Conservation (phyloP, 2,888 invertebrate species). For the Furcula furcula region DNA sequence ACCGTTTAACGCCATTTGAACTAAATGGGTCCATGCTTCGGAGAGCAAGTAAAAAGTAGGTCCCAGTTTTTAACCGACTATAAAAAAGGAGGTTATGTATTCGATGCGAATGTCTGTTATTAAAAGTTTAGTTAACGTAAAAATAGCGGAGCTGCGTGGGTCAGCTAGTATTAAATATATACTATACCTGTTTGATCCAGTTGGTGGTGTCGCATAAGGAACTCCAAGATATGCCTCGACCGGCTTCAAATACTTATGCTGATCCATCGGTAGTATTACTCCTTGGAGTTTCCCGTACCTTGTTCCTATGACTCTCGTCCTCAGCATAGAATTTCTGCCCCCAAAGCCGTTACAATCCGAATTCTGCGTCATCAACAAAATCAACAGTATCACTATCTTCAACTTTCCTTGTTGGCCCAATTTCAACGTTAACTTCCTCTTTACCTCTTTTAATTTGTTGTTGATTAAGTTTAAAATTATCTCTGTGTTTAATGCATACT, state of each 20-base stretch:
- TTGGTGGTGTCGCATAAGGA: constrained; percentile 93
- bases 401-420: constrained; percentile 44
- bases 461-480: constrained; percentile 27
- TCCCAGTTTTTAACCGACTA: no score
- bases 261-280: constrained; percentile 89
- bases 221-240: constrained; percentile 92
- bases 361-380: constrained; percentile 55
- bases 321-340: constrained; percentile 85
- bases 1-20: no score
- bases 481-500: constrained; percentile 48
- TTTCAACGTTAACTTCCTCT: constrained; percentile 33
- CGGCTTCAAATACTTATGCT: constrained; percentile 87
- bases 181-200: constrained; percentile 88
- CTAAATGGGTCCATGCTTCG: no score
- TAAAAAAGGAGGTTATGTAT: no score
- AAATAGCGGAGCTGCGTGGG: no score
- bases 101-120: no score
- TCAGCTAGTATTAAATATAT: no score
- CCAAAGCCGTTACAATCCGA: constrained; percentile 66
- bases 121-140: no score
- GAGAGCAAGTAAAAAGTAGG: no score
- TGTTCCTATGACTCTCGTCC: constrained; percentile 91
- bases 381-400: constrained; percentile 55
- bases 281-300: constrained; percentile 93
- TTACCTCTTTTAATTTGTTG: constrained; percentile 26